Evolutionary conservation across 2,797 vertebrate species (phyloP), one percentile per base, ranked within the genome.

Genomic region (Fistularia commersonii): DNA sequence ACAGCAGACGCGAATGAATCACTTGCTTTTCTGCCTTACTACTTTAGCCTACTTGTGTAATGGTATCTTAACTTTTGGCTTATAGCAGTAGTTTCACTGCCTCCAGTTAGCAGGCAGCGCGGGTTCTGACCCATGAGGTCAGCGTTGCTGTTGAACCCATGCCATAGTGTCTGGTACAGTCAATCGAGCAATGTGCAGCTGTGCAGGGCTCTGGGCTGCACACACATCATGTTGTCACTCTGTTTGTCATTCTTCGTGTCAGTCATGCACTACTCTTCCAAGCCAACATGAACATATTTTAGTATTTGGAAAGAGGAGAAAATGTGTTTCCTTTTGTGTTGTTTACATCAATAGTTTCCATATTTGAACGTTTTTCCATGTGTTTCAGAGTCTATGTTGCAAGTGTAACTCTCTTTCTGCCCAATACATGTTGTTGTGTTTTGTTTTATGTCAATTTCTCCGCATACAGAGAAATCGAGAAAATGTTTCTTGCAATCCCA

Each of bases 161-260:
- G 85, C 86, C 88, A 84, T 41, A 32, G 63, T 11, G 77, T 84
- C 86, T 87, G 79, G 76, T 80, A 74, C 67, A 61, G 69, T 62
- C 67, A 32, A 65, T 57, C 45, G 69, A 14, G 64, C 80, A 61
- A 58, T 57, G 61, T 64, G 76, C 84, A 86, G 80, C 80, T 83
- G 81, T 77, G 76, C 73, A 46, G 62, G 49, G 52, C 61, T 60
- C 45, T 41, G 51, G 46, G 36, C 49, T 61, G 58, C 61, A 69
- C 67, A 70, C 68, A 64, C 68, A 79, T 48, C 41, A 69, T 74
- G 74, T 53, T 79, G 79, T 80, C 72, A 82, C 73, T 61, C 68
- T 72, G 76, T 86, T 89, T 85, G 83, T 85, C 81, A 77, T 83
- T 81, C 80, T 72, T 75, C 71, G 61, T 76, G 82, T 86, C 76